phyloP scores from a whole-genome alignment of 2,113 vertebrate species.

The Indicator indicator region DNA sequence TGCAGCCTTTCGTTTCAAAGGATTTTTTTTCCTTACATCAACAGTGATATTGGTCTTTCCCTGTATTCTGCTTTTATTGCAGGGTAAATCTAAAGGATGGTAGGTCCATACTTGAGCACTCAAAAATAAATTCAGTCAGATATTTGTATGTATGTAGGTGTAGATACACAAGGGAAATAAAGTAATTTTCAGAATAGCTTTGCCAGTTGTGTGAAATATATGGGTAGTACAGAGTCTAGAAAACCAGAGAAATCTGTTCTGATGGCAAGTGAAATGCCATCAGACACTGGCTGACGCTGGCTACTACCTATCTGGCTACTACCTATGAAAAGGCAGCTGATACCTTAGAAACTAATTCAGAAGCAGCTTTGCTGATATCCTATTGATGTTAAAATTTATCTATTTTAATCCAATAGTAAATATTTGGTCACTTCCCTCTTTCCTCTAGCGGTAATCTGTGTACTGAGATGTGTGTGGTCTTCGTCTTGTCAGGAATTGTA shows the following conservation, averaged over 20 bases:
- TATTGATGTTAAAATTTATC: background rate
- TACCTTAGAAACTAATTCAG: background rate
- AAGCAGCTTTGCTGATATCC: background rate
- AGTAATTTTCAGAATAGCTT: background rate
- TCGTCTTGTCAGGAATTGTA: background rate
- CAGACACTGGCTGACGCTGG: too few species aligned
- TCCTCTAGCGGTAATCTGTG: background rate
- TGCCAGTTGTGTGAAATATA: background rate
- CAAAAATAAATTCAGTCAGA: background rate
- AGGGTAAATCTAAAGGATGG: conserved; percentile 29
- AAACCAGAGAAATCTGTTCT: background rate
- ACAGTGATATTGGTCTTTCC: conserved; percentile 77
- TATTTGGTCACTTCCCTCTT: background rate
- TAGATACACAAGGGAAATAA: background rate
- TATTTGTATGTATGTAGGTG: background rate
- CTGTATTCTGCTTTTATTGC: conserved; percentile 58
- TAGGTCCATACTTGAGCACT: conserved; percentile 15
- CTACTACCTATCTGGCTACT: background rate
- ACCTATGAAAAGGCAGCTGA: conserved; percentile 5
- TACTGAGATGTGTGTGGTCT: background rate
- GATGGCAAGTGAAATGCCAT: background rate
- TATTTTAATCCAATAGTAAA: background rate
- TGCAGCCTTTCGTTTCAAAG: conserved; percentile 14
- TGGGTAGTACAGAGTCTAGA: background rate
- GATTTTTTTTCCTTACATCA: background rate